Evolutionary conservation across 1,140 invertebrate genomes (phyloP), one percentile per base, ranked within the genome.

Genomic region (Lepidurus packardi): DNA sequence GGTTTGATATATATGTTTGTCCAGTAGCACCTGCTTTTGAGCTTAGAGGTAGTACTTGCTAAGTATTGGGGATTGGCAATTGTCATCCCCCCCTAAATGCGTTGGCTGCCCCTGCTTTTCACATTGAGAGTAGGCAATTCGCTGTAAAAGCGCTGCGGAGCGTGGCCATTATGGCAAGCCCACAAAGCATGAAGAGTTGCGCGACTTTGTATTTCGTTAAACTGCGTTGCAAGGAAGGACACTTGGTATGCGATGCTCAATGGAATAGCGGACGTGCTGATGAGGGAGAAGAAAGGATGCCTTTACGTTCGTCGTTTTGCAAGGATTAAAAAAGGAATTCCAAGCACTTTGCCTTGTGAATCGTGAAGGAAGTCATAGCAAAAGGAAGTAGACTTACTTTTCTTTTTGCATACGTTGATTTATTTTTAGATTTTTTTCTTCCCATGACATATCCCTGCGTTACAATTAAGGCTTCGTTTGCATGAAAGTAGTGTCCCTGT

Each of bases 201-300:
- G 16, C 53, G 13, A 16, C 53, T 13, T 65, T 9, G 53, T 65
- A 16, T 65, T 65, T 65, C 21, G 53, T 21, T 65, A 65, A 7
- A 65, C 16, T 7, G 16, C 53, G 53, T 65, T 65, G 13, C 53
- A 65, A 65, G 21, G 34, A 34, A 34, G 16, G 21, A 65, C 53
- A 65, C 53, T 65, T 65, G 53, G 53, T 65, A 65, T 65, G 53
- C 53, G 7, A 65, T 21, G 53, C 53, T 65, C 21, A 65, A 65
- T 21, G 16, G 53, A 13, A 13, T n/a, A 65, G 13, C 53, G 6
- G 53, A 65, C 53, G 53, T 65, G 53, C n/a, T 65, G 53, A 65
- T 65, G 53, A 65, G 21, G 8, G 53, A 65, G 53, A 65, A 65
- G 53, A 65, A n/a, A 65, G 47, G 21, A 0, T 9, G 4, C 53